Evolutionary conservation across 1,140 invertebrate genomes (phyloP).

Genomic region (Hyphantria cunea): DNA sequence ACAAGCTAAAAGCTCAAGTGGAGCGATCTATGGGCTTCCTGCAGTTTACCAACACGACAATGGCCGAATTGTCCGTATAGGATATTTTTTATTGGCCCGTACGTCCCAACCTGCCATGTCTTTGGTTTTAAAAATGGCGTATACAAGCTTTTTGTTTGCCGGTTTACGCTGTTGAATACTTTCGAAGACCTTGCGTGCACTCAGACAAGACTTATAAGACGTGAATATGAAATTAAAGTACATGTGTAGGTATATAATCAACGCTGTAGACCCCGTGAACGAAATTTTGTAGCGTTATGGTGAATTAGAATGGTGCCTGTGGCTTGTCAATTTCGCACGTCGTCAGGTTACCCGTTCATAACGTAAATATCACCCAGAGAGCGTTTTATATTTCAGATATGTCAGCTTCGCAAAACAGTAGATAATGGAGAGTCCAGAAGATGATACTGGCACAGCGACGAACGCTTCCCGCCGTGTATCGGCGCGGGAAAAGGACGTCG

Average conservation of each 20-base stretch:
- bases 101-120: constrained; percentile 81
- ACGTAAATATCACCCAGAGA: constrained; percentile 79
- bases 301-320: constrained; percentile 81
- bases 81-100: constrained; percentile 81
- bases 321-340: constrained; percentile 80
- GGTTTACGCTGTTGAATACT: constrained; percentile 79
- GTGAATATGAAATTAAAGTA: constrained; percentile 82
- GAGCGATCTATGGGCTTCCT: constrained; percentile 79
- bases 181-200: constrained; percentile 68
- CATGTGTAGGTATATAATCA: constrained; percentile 80
- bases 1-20: constrained; percentile 78
- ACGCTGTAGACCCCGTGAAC: constrained; percentile 73
- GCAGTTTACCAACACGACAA: constrained; percentile 82
- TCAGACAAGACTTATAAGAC: constrained; percentile 69
- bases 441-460: constrained; percentile 79
- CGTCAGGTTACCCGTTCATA: constrained; percentile 79
- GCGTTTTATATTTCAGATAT: constrained; percentile 80
- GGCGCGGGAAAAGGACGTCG: constrained; percentile 80
- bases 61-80: constrained; percentile 79
- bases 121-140: constrained; percentile 83
- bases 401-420: constrained; percentile 78
- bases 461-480: constrained; percentile 78
- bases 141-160: constrained; percentile 83
- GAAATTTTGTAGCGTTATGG: constrained; percentile 78
- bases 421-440: constrained; percentile 82